phyloP scores from a whole-genome alignment of 2,888 invertebrate genomes.

The Ophonus ardosiacus region DNA sequence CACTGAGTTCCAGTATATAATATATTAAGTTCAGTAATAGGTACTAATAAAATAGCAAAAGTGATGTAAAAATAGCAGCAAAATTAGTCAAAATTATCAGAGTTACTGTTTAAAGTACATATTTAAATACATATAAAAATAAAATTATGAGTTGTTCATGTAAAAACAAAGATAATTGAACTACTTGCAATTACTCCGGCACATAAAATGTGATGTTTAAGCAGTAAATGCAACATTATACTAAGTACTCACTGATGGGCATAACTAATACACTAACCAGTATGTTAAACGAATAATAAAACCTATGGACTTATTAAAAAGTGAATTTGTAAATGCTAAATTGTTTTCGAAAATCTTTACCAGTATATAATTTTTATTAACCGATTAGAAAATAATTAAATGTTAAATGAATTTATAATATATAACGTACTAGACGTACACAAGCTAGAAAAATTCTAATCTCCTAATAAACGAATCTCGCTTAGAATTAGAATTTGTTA shows the following conservation, averaged over 20 bases:
- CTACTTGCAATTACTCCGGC: conserved; percentile 57
- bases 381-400: conserved; percentile 21
- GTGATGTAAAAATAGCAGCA: conserved; percentile 62
- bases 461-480: conserved; percentile 7
- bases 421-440: conserved; percentile 25
- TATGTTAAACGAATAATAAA: conserved; percentile 10
- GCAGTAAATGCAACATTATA: conserved; percentile 60
- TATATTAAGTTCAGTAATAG: too few relatives aligned
- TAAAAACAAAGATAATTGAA: conserved; percentile 16
- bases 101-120: conserved; percentile 52
- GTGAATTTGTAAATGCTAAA: conserved; percentile 22
- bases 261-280: conserved; percentile 38
- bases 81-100: conserved; percentile 53
- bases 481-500: background rate
- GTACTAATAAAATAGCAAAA: conserved; percentile 15
- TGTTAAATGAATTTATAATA: background rate
- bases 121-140: conserved; percentile 52
- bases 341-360: conserved; percentile 16
- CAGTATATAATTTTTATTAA: conserved; percentile 25
- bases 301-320: conserved; percentile 9
- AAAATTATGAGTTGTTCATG: conserved; percentile 12
- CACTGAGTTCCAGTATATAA: too few relatives aligned
- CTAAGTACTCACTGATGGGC: conserved; percentile 46
- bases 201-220: conserved; percentile 53
- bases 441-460: background rate